A percentile compares a stretch with the other conserved stretches of the same genome.
These are phyloP conservation scores for Takifugu bimaculatus DNA, from an alignment of 2,113 vertebrate species.

Conservation along the genomic window DNA sequence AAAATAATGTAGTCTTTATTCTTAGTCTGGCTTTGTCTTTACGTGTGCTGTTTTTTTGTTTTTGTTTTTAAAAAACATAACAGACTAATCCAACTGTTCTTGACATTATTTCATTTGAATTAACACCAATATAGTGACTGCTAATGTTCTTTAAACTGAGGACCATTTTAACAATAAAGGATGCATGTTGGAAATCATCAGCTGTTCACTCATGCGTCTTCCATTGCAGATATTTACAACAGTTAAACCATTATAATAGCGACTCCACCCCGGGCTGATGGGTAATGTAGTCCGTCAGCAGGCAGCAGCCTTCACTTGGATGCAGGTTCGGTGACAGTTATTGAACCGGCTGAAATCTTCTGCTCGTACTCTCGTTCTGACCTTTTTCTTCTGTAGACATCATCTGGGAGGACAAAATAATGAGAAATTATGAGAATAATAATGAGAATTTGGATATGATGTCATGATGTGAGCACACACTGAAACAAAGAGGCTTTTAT, in stretches of 20 bases:
- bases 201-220: background rate
- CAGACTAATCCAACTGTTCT: background rate
- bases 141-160: constrained; percentile 12
- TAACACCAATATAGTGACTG: constrained; percentile 11
- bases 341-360: constrained; percentile 69
- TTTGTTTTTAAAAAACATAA: background rate
- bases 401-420: constrained; percentile 76
- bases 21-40: background rate
- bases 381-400: constrained; percentile 92
- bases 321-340: constrained; percentile 44
- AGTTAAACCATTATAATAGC: background rate
- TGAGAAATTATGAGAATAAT: background rate
- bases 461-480: background rate
- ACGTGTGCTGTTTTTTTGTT: background rate
- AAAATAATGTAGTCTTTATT: constrained; percentile 1
- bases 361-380: constrained; percentile 83
- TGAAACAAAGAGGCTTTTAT: no score
- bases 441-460: background rate
- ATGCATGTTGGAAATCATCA: constrained; percentile 39
- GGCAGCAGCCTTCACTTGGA: constrained; percentile 56
- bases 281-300: constrained; percentile 9
- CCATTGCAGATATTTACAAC: background rate
- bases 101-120: background rate
- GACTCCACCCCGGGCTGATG: constrained; percentile 1
- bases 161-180: constrained; percentile 48